phyloP scores from a whole-genome alignment of 2,888 invertebrate genomes.

The Phaedon cochleariae region DNA sequence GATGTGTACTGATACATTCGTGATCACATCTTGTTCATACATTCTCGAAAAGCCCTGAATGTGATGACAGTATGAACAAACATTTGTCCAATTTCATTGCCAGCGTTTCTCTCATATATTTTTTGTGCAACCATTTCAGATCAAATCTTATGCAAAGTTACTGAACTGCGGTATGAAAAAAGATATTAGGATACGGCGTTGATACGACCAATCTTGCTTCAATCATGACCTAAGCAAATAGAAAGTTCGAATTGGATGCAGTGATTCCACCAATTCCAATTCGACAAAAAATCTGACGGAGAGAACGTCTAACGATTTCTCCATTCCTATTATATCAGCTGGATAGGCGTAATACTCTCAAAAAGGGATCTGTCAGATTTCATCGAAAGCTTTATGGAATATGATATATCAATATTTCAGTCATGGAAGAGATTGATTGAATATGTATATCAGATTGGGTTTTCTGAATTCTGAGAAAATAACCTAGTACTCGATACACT shows the following conservation, averaged over 20 bases:
- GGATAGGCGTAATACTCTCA: not conserved
- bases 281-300: not conserved
- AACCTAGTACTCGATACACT: too few relatives aligned
- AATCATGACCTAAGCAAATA: not conserved
- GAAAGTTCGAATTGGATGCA: not conserved
- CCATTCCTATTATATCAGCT: not conserved
- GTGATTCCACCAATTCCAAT: not conserved
- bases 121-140: too few relatives aligned
- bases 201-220: too few relatives aligned
- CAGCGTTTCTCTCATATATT: too few relatives aligned
- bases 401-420: constrained; percentile 12
- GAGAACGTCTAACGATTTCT: not conserved
- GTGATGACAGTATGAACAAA: too few relatives aligned
- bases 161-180: not conserved
- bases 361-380: not conserved
- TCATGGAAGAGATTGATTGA: constrained; percentile 1
- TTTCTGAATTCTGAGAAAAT: too few relatives aligned
- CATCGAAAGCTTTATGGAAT: constrained; percentile 10
- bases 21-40: too few relatives aligned
- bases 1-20: too few relatives aligned
- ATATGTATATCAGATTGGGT: not conserved
- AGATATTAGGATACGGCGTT: too few relatives aligned
- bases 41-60: too few relatives aligned
- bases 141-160: too few relatives aligned
- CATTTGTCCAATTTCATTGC: too few relatives aligned